A percentile compares a stretch with the other conserved stretches of the same genome.
These are phyloP conservation scores for Drosophila suboccidentalis DNA, from an alignment of 2,888 invertebrate species.

Conservation along the genomic window DNA sequence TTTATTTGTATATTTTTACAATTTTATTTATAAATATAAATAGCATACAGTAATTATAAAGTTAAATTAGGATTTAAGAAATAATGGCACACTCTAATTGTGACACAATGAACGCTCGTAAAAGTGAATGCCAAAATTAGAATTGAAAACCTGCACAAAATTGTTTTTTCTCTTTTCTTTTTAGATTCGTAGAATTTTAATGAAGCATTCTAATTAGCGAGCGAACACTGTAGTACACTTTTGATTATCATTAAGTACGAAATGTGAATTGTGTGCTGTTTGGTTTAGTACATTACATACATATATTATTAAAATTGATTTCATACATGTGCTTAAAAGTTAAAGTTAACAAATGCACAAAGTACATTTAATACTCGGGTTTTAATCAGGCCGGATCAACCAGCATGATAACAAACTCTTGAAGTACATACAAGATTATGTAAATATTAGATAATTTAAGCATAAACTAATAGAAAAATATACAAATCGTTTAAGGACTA, in stretches of 20 bases:
- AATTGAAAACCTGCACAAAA: no score
- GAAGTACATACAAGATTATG: background rate
- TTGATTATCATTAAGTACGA: conserved; percentile 64
- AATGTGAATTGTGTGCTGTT: conserved; percentile 54
- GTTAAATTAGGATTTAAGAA: conserved; percentile 36
- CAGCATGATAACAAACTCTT: conserved; percentile 28
- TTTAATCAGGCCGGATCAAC: conserved; percentile 49
- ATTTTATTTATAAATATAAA: conserved; percentile 30
- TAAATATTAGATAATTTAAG: conserved; percentile 29
- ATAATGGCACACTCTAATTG: conserved; percentile 63
- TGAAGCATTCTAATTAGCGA: background rate
- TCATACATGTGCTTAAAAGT: conserved; percentile 28
- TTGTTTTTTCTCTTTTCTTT: background rate
- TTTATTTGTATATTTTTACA: background rate
- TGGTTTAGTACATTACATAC: conserved; percentile 27
- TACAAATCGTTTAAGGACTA: conserved; percentile 40
- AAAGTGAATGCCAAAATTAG: background rate
- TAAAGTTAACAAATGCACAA: conserved; percentile 72
- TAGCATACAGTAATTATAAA: conserved; percentile 16
- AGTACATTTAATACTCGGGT: conserved; percentile 77
- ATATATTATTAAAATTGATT: conserved; percentile 12
- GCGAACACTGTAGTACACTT: conserved; percentile 8
- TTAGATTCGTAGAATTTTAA: background rate
- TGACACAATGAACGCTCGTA: conserved; percentile 10
- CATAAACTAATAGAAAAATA: conserved; percentile 54